Conservation (phyloP, 2,113 vertebrate species). For the Syngnathoides biaculeatus region DNA sequence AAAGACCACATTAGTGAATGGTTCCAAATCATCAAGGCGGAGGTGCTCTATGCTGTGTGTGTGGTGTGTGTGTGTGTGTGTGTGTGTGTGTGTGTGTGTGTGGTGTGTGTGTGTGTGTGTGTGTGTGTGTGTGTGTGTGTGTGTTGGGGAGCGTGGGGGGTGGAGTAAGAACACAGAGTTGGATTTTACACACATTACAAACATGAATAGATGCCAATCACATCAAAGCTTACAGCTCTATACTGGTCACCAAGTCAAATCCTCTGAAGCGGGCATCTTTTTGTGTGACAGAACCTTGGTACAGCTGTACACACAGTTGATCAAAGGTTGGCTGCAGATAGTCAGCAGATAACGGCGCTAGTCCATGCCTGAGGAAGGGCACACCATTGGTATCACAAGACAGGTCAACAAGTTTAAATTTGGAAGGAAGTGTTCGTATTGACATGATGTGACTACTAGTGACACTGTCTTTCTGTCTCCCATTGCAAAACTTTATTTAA, state of each 20-base stretch:
- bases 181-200: not conserved
- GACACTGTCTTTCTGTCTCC: not conserved
- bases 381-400: not conserved
- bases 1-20: constrained; percentile 87
- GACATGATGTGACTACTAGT: not conserved
- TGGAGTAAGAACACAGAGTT: not conserved
- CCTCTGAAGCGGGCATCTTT: constrained; percentile 84
- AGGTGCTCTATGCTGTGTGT: constrained; percentile 96
- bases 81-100: no score
- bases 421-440: not conserved
- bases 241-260: constrained; percentile 86
- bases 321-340: constrained; percentile 79
- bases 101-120: no score
- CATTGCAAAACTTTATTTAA: not conserved
- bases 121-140: no score
- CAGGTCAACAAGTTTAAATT: not conserved
- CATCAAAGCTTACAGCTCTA: constrained; percentile 85
- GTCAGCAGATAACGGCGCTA: constrained; percentile 79
- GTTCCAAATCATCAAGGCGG: constrained; percentile 74
- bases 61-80: no score
- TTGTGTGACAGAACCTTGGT: constrained; percentile 85
- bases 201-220: not conserved
- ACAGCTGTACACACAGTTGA: constrained; percentile 79
- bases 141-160: constrained; percentile 2
- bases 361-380: constrained; percentile 64